Base-by-base conservation (phyloP, 2,113 vertebrate species). In the Microcebus lehilahytsara region DNA sequence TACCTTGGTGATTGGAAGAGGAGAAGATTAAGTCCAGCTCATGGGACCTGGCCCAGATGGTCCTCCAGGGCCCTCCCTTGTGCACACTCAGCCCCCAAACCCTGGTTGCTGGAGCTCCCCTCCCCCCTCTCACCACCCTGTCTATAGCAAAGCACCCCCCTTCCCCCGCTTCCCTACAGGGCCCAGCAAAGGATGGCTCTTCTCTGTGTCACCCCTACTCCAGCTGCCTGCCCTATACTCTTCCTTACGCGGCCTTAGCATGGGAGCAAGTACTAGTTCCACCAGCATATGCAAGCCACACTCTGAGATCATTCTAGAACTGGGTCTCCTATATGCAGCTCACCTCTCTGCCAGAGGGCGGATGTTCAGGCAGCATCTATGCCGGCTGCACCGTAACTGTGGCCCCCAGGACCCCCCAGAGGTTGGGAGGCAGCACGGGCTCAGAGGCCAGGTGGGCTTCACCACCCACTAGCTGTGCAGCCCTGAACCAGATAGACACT, bases 231-330 rank as follows among this genome's bases (percentile, higher is more conserved):
- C 12, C n/a, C 46, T 27, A 1, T 0, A 27, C 20, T 14, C 25
- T 32, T 89, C 80, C 20, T 51, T 78, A 5, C 3, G 7, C 13
- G 16, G 9, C 34, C 86, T 64, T 25, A 32, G 23, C n/a, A 25
- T 3, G 60, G 37, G 9, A 42, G 4, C 7, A 2, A 16, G 14
- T 0, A 30, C 32, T 58, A 5, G 0, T 22, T 40, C 69, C 20
- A 1, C 5, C 4, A 89, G 51, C 27, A 40, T 2, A 46, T 12
- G 4, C 2, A 6, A 25, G 53, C 10, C 89, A 53, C 58, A 6
- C 11, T n/a, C 37, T 17, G 69, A 40, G 40, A 49, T 85, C 34
- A 25, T 92, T 85, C 84, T n/a, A 37, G 49, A 95, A 60, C 23
- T 0, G 10, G 64, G 37, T 40, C 49, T 95, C 56, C 85, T 71